Percentiles rank a stretch among this genome's conserved stretches.
Conservation (phyloP, 92 coral and sea anemone species). For the Nematostella vectensis region DNA sequence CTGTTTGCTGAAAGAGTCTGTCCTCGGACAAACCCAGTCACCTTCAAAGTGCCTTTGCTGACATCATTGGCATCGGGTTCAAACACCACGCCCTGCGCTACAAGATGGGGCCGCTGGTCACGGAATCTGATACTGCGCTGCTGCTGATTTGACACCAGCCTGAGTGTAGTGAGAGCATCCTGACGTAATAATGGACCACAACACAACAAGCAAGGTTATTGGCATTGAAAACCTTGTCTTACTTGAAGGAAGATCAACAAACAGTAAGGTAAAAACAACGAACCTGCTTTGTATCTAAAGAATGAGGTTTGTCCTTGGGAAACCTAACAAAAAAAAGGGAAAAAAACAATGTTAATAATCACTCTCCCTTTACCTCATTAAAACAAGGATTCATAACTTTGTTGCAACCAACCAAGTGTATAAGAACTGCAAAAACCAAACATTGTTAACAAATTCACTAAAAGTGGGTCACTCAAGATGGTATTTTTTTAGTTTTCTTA, state of each 20-base stretch:
- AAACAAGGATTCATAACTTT: too few species aligned
- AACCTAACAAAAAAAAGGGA: constrained; percentile 37
- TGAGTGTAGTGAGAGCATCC: constrained; percentile 83
- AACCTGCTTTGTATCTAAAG: constrained; percentile 79
- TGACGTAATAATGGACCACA: constrained; percentile 12
- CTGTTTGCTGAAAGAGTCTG: constrained; percentile 71
- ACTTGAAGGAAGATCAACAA: too few species aligned
- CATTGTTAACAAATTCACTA: too few species aligned
- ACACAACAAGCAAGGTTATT: too few species aligned
- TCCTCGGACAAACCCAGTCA: constrained; percentile 84
- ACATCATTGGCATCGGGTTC: constrained; percentile 47
- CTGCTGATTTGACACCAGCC: constrained; percentile 84
- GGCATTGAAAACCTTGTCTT: too few species aligned
- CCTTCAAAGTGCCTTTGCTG: constrained; percentile 74
- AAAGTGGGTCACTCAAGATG: too few species aligned
- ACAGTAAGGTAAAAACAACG: background rate
- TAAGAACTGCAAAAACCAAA: too few species aligned
- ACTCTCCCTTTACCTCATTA: too few species aligned
- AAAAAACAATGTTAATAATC: background rate
- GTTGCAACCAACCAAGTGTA: too few species aligned
- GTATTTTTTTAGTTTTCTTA: too few species aligned
- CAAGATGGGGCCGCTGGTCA: constrained; percentile 74
- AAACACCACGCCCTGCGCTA: constrained; percentile 61
- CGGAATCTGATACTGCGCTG: constrained; percentile 68
- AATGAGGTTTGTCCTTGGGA: constrained; percentile 76